phyloP scores from a whole-genome alignment of 2,113 vertebrate genomes.

The Ellobius talpinus region DNA sequence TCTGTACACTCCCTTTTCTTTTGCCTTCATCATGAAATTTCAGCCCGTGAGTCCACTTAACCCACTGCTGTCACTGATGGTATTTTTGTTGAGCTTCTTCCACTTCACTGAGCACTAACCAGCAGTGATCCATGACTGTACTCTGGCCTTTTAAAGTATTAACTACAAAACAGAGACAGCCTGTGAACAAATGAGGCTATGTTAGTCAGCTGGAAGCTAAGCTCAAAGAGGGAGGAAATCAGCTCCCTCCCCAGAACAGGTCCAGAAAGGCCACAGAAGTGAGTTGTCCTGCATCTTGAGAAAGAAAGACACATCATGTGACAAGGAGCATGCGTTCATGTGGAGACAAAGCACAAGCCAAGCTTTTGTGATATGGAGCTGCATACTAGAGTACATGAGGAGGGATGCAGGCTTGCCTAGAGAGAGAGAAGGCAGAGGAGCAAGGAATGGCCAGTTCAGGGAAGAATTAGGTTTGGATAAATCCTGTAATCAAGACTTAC shows the following conservation, averaged over 20 bases:
- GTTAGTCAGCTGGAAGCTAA: not conserved
- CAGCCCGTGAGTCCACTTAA: not conserved
- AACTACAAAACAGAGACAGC: not conserved
- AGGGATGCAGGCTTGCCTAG: not conserved
- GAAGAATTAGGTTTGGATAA: not conserved
- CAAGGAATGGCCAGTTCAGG: not conserved
- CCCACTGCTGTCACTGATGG: not conserved
- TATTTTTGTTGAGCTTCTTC: not conserved
- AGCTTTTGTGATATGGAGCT: not conserved
- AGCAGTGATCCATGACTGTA: not conserved
- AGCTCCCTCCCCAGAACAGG: not conserved
- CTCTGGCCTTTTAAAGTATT: not conserved
- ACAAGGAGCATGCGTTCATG: not conserved
- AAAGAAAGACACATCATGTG: not conserved
- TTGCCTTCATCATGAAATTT: not conserved
- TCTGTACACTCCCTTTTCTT: not conserved
- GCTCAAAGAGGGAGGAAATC: not conserved
- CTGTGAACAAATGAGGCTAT: not conserved
- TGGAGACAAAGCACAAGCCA: not conserved
- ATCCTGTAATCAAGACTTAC: not conserved
- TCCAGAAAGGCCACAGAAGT: not conserved
- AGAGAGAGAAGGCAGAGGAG: not conserved
- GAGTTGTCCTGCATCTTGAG: not conserved
- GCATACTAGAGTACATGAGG: not conserved
- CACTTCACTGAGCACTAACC: not conserved